phyloP scores from a whole-genome alignment of 2,888 invertebrate species.

The Syrphus vitripennis region DNA sequence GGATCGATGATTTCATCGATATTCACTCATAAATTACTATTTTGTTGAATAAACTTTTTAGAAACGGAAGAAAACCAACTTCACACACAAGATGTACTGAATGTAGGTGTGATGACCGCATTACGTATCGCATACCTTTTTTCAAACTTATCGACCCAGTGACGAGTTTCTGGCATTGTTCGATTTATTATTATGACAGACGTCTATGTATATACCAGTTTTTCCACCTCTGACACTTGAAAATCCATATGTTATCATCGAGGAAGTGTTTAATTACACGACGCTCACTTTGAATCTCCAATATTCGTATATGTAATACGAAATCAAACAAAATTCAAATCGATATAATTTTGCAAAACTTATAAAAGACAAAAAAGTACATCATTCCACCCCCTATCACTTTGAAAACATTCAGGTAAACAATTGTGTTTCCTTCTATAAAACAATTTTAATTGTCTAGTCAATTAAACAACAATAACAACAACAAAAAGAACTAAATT shows the following conservation, averaged over 20 bases:
- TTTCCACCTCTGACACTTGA: not conserved
- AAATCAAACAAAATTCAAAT: constrained; percentile 5
- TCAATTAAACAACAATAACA: constrained; percentile 33
- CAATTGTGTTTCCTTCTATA: not conserved
- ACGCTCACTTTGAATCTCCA: no score
- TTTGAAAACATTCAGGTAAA: not conserved
- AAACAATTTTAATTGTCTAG: constrained; percentile 48
- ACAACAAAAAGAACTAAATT: constrained; percentile 6
- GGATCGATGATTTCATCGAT: no score
- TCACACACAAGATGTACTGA: no score
- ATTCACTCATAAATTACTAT: no score
- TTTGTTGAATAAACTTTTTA: no score
- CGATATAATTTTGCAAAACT: not conserved
- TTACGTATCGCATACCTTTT: no score
- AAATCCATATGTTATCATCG: not conserved
- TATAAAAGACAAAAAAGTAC: not conserved
- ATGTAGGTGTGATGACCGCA: no score
- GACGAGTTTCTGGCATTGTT: no score
- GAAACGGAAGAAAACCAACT: no score
- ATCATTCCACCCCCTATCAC: not conserved
- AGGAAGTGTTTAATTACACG: constrained; percentile 54
- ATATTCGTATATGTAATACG: no score
- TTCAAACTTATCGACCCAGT: not conserved
- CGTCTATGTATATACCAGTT: not conserved
- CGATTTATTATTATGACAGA: constrained; percentile 2